These are phyloP conservation scores for Lasioglossum oenotherae DNA, from an alignment of 2,888 invertebrate genomes.

Conservation along the genomic window DNA sequence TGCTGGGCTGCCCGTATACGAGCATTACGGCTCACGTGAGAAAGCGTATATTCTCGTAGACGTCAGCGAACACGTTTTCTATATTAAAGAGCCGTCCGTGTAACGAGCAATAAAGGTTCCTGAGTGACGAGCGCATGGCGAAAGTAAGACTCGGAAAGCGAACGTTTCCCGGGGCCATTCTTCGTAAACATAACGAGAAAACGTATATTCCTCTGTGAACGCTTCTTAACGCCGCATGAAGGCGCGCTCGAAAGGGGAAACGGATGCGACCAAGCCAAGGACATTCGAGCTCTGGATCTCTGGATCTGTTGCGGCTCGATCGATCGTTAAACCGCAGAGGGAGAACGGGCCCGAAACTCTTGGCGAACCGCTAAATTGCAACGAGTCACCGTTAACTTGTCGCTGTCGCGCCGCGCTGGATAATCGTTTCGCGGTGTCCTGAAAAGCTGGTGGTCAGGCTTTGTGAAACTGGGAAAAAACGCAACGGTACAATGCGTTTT, in stretches of 20 bases:
- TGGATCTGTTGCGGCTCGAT: conserved; percentile 20
- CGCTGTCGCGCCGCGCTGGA: not conserved
- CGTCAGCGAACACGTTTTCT: conserved; percentile 24
- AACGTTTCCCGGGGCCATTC: conserved; percentile 18
- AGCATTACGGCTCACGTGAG: conserved; percentile 2
- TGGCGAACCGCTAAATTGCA: conserved; percentile 10
- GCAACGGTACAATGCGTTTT: not conserved
- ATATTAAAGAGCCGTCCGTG: conserved; percentile 20
- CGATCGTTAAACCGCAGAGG: conserved; percentile 43
- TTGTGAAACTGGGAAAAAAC: conserved; percentile 11
- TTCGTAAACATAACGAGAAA: not conserved
- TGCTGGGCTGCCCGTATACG: not conserved
- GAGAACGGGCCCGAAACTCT: conserved; percentile 23
- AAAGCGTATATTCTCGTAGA: conserved; percentile 30
- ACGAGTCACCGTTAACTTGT: conserved; percentile 29
- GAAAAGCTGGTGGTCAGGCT: conserved; percentile 20
- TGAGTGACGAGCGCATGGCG: conserved; percentile 8
- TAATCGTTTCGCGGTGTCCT: conserved; percentile 22
- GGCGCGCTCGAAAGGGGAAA: conserved; percentile 36
- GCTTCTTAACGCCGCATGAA: conserved; percentile 20
- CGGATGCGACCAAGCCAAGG: conserved; percentile 64
- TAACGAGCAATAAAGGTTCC: conserved; percentile 28
- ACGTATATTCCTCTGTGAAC: conserved; percentile 23
- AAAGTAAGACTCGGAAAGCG: conserved; percentile 38
- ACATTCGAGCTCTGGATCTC: conserved; percentile 32